A percentile compares a stretch with the other conserved stretches of the same genome.
These are phyloP conservation scores for Caerostris extrusa DNA, from an alignment of 1,140 invertebrate genomes.

Conservation along the genomic window DNA sequence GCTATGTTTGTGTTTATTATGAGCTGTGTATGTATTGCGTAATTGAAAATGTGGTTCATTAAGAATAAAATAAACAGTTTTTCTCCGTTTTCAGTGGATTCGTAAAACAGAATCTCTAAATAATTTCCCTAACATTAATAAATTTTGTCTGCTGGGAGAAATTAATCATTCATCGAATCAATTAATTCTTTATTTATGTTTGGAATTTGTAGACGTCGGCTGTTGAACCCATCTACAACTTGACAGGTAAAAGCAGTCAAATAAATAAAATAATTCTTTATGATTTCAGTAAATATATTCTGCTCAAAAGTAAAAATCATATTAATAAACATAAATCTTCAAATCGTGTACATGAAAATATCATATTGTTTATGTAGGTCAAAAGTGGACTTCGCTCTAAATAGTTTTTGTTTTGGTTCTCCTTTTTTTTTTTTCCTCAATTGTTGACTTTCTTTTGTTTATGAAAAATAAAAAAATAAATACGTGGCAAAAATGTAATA, in stretches of 20 bases:
- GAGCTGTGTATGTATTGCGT: not conserved
- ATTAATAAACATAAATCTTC: not conserved
- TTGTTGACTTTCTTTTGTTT: too few species aligned
- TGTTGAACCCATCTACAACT: constrained; percentile 19
- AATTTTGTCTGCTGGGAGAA: not conserved
- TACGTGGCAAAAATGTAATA: too few species aligned
- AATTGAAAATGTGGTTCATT: not conserved
- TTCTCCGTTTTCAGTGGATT: not conserved
- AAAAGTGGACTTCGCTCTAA: not conserved
- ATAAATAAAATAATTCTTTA: not conserved
- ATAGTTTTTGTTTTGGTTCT: not conserved
- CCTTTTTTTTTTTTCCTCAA: not conserved
- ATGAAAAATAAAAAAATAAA: too few species aligned
- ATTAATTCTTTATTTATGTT: not conserved
- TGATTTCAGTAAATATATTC: not conserved
- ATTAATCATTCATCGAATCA: not conserved
- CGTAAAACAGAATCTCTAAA: not conserved
- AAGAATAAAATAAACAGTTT: not conserved
- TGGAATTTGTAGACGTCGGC: not conserved
- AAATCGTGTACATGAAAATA: not conserved
- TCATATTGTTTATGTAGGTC: not conserved
- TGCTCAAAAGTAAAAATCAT: too few species aligned
- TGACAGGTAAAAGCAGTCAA: constrained; percentile 10
- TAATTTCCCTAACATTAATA: not conserved
- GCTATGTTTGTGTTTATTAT: not conserved